phyloP scores from a whole-genome alignment of 2,797 vertebrate species.

The Pteropus rufus region DNA sequence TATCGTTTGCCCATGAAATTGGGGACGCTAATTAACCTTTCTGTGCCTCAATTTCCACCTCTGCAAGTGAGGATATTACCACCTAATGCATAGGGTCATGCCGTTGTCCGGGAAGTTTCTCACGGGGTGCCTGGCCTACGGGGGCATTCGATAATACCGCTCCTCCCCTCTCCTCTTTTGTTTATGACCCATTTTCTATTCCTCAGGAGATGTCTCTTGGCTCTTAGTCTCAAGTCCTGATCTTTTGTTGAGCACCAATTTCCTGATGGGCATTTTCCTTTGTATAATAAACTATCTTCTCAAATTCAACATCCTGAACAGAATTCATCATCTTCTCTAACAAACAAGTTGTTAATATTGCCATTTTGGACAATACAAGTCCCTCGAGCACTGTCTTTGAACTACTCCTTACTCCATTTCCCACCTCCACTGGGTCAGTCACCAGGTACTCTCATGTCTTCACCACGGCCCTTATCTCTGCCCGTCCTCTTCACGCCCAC shows the following conservation, averaged over 20 bases:
- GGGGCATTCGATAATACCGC: neutral
- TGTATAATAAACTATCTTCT: neutral
- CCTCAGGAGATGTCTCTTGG: neutral
- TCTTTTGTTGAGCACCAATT: neutral
- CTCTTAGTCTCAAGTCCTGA: neutral
- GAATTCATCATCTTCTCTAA: neutral
- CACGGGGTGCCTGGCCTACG: neutral
- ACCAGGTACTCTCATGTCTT: neutral
- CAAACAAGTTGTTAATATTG: neutral
- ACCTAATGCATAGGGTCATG: neutral
- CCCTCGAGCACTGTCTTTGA: neutral
- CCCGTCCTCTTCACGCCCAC: neutral
- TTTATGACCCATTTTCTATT: neutral
- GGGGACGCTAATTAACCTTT: neutral
- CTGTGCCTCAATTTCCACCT: neutral
- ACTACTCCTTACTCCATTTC: neutral
- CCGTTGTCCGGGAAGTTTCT: neutral
- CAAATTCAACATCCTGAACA: neutral
- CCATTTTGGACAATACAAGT: neutral
- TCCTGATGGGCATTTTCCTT: neutral
- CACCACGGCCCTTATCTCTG: neutral
- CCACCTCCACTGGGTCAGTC: no score
- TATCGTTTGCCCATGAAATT: neutral
- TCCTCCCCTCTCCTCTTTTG: neutral
- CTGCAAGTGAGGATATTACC: neutral